Base-by-base conservation (phyloP, 2,888 invertebrate genomes). In the Nudaria mundana region DNA sequence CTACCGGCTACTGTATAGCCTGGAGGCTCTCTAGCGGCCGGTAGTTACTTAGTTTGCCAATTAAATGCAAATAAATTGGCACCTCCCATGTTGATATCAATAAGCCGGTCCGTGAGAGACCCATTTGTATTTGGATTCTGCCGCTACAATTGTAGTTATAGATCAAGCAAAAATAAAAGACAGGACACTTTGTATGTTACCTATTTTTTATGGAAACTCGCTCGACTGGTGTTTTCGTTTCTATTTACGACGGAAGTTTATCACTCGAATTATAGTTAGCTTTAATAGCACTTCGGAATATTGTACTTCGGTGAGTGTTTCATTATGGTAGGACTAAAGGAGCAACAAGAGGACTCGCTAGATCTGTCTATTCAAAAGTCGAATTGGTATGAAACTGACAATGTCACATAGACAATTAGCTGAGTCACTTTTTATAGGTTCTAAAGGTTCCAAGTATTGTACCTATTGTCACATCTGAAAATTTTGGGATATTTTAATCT, bases 71-170 rank as follows among this genome's bases (percentile, higher is more conserved):
- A 77, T 76, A 74, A 73, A 78, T 71, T 71, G 71, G 66, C 71
- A 61, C 76, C 76, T 72, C 73, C 75, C 72, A 72, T 71, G 72
- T 70, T 71, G 70, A 72, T 78, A 78, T 78, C 76, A 77, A 80
- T 79, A 74, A 73, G 66, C 65, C 57, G 56, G 52, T 49, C 56
- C 56, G 63, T 63, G 65, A 65, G 64, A 66, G 71, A 76, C 70
- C 68, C 70, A 76, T 76, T 79, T 76, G 76, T 75, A 70, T 70
- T 60, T 66, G 63, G n/a, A 65, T 56, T 56, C 55, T 60, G 62
- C 66, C 64, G 53, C 55, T 56, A 50, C 48, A 56, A 58, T 51
- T 54, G 46, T 31, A 5, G 30, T 2, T 67, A 68, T 41, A 75
- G 74, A 74, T 2, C 52, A 66, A 23, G 8, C 31, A 30, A 4